Base-by-base conservation (phyloP, 2,113 vertebrate species). In the Lepus timidus region DNA sequence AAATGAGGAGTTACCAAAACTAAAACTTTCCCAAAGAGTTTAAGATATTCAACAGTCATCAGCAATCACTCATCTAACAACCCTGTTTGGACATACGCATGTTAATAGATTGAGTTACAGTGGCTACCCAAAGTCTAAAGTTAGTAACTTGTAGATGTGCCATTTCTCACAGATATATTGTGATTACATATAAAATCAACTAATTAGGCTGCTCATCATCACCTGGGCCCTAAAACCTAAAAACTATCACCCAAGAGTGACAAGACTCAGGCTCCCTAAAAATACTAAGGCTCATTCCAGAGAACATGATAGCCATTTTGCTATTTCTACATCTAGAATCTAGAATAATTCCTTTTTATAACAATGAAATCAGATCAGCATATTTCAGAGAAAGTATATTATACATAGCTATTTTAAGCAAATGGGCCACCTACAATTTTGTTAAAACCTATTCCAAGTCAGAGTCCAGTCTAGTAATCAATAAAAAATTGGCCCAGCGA, bases 301-400 rank as follows among this genome's bases (percentile, higher is more conserved):
- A 83, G 67, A 82, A 89, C 3, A 74, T 9, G 9, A 44, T 55
- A 31, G 61, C 17, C 62, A 61, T 31, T 25, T 86, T 13, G 2
- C 5, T 71, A 62, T 73, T 71, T 86, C 13, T 74, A 64, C 10
- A 44, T 29, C n/a, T 82, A 14, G 27, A 85, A 91, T 75, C 71
- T 71, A 91, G 90, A 88, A 16, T 67, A 91, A 75, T 70, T 67
- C 44, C 29, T 79, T 94, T 79, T 64, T 19, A 64, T 68, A 14
- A 88, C 25, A 55, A 62, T 55, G 22, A 89, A 95, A 70, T 73
- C n/a, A 76, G 44, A 39, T 9, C 17, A 58, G 1, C 29, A 51
- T 79, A 29, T 81, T 39, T 74, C 49, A 49, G 55, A 93, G 11
- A 16, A 95, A 82, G 29, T 27, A 3, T 29, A 55, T 31, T 29